phyloP scores from a whole-genome alignment of 1,140 invertebrate genomes.

The Himalopsyche phryganea region DNA sequence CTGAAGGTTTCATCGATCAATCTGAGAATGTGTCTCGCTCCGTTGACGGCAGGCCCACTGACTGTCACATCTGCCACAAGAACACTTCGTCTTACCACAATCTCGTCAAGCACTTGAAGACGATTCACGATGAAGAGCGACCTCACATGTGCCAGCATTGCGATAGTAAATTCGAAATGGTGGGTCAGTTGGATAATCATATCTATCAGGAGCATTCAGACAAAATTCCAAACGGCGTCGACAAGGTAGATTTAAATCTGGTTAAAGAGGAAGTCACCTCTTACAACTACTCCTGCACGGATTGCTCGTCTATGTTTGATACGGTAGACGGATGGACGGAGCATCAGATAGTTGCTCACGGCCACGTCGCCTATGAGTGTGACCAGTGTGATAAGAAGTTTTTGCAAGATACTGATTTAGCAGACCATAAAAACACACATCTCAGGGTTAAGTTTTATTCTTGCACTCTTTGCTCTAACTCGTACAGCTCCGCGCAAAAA shows the following conservation, averaged over 20 bases:
- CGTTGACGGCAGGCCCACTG: conserved; percentile 46
- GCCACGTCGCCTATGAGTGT: conserved; percentile 55
- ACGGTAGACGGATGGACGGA: conserved; percentile 53
- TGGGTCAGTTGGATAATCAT: conserved; percentile 49
- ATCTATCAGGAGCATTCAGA: conserved; percentile 49
- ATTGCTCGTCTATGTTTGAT: conserved; percentile 55
- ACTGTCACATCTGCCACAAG: conserved; percentile 53
- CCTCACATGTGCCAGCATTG: conserved; percentile 51
- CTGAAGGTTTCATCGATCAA: conserved; percentile 41
- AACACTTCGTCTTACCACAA: conserved; percentile 53
- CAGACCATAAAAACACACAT: conserved; percentile 63
- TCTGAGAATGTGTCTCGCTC: conserved; percentile 43
- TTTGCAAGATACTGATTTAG: conserved; percentile 54
- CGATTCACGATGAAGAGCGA: conserved; percentile 47
- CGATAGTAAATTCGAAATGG: conserved; percentile 46
- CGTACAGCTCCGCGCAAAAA: conserved; percentile 57
- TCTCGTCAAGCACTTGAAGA: conserved; percentile 55
- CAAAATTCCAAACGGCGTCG: conserved; percentile 17
- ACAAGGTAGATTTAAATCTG: conserved; percentile 15
- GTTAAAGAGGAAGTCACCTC: conserved; percentile 50
- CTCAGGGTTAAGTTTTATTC: conserved; percentile 64
- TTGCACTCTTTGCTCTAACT: conserved; percentile 57
- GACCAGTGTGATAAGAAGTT: conserved; percentile 62
- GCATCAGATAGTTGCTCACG: conserved; percentile 52
- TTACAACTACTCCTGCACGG: conserved; percentile 55